Percentiles rank a stretch among this genome's conserved stretches.
These are phyloP conservation scores for Plusia festucae DNA, from an alignment of 2,888 invertebrate genomes.

Conservation along the genomic window DNA sequence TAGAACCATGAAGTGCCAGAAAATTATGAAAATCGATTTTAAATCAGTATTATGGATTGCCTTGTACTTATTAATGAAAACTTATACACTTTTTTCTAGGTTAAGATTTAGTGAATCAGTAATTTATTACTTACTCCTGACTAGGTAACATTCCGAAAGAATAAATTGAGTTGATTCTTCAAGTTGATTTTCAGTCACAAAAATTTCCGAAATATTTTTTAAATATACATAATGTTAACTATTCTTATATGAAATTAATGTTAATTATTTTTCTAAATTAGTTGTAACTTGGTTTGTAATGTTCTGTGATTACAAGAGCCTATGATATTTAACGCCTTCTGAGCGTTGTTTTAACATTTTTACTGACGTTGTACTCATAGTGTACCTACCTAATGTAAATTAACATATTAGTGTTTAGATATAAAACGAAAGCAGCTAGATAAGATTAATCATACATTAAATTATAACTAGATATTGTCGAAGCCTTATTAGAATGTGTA, in stretches of 20 bases:
- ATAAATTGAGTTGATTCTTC: constrained; percentile 27
- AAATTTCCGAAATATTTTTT: constrained; percentile 41
- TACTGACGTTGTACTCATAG: constrained; percentile 41
- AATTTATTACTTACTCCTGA: constrained; percentile 45
- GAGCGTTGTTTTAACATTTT: constrained; percentile 34
- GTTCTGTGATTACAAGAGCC: constrained; percentile 61
- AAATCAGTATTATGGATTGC: constrained; percentile 69
- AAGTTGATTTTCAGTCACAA: constrained; percentile 52
- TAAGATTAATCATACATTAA: constrained; percentile 48
- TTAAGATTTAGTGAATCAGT: constrained; percentile 49
- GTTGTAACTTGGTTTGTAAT: constrained; percentile 56
- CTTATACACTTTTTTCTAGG: constrained; percentile 55
- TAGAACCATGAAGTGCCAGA: constrained; percentile 64
- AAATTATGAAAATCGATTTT: constrained; percentile 59
- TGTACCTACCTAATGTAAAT: constrained; percentile 57
- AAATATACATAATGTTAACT: constrained; percentile 42
- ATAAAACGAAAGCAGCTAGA: constrained; percentile 67
- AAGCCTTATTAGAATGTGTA: constrained; percentile 78
- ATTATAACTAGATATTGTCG: constrained; percentile 55
- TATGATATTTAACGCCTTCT: constrained; percentile 31
- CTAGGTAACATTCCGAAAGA: constrained; percentile 52
- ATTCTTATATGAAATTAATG: constrained; percentile 49
- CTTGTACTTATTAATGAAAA: constrained; percentile 65
- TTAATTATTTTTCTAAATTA: constrained; percentile 58
- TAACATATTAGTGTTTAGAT: constrained; percentile 40